Percentiles rank a stretch among this genome's conserved stretches.
Conservation (phyloP, 2,113 vertebrate genomes). For the Neodon shergylaensis region DNA sequence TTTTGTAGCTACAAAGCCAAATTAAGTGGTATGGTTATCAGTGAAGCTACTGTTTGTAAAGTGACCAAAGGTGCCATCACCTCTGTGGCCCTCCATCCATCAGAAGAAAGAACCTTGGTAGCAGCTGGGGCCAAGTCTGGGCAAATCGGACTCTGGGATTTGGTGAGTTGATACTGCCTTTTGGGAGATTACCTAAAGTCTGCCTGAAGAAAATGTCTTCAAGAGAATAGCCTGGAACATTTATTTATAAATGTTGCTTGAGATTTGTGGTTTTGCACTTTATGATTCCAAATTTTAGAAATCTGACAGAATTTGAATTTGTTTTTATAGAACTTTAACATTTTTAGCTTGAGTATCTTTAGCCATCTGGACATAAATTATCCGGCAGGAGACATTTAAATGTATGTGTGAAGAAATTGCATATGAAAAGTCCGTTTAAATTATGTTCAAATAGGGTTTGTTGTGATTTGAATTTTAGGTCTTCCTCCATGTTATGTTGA, state of each 20-base stretch:
- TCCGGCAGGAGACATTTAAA: constrained; percentile 61
- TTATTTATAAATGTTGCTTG: constrained; percentile 63
- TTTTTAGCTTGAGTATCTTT: constrained; percentile 71
- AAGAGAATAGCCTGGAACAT: constrained; percentile 18
- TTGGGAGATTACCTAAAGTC: constrained; percentile 4
- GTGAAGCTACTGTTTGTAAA: constrained; percentile 85
- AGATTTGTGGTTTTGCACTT: constrained; percentile 56
- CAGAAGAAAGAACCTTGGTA: constrained; percentile 86
- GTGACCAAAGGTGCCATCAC: constrained; percentile 86
- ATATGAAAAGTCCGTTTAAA: constrained; percentile 31
- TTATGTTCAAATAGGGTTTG: constrained; percentile 55
- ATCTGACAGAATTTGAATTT: constrained; percentile 63
- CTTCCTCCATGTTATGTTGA: not conserved
- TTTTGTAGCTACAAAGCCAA: constrained; percentile 86
- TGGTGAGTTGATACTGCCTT: constrained; percentile 84
- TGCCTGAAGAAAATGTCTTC: constrained; percentile 8
- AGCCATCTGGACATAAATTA: constrained; percentile 58
- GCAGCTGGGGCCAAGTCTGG: constrained; percentile 91
- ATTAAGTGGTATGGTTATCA: constrained; percentile 87
- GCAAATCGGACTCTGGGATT: constrained; percentile 91
- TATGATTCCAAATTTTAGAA: constrained; percentile 56
- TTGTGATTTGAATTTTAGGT: not conserved
- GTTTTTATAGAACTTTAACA: constrained; percentile 62
- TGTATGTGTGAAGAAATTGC: constrained; percentile 36
- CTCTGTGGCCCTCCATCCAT: constrained; percentile 92